Evolutionary conservation across 2,797 vertebrate species (phyloP).

Genomic region (Tamandua tetradactyla): DNA sequence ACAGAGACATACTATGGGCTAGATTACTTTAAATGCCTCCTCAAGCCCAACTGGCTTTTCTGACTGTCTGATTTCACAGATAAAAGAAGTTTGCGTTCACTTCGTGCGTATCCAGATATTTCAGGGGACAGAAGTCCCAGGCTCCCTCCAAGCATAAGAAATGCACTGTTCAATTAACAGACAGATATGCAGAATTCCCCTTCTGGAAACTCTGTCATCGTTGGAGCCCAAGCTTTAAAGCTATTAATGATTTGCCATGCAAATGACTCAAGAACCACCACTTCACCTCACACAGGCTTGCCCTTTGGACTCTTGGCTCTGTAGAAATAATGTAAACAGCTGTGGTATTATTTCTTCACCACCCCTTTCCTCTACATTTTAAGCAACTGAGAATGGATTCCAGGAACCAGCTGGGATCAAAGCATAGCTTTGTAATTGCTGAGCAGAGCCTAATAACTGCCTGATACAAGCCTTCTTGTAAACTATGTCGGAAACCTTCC

Average conservation of each 20-base stretch:
- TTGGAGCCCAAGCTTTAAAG: rapidly evolving
- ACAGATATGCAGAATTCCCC: background rate
- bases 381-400: background rate
- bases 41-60: background rate
- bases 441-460: background rate
- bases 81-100: background rate
- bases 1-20: rapidly evolving
- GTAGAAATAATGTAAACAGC: background rate
- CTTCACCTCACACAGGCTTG: no score
- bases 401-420: background rate
- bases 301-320: background rate
- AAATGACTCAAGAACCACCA: background rate
- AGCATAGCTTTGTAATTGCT: background rate
- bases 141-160: background rate
- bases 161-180: background rate
- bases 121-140: rapidly evolving
- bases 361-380: background rate
- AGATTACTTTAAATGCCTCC: background rate
- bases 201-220: background rate
- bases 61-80: background rate
- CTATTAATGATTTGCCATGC: background rate
- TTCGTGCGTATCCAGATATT: background rate
- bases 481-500: no score
- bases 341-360: background rate
- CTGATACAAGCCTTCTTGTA: background rate